phyloP scores from a whole-genome alignment of 2,888 invertebrate species.

The Elaeidobius kamerunicus region DNA sequence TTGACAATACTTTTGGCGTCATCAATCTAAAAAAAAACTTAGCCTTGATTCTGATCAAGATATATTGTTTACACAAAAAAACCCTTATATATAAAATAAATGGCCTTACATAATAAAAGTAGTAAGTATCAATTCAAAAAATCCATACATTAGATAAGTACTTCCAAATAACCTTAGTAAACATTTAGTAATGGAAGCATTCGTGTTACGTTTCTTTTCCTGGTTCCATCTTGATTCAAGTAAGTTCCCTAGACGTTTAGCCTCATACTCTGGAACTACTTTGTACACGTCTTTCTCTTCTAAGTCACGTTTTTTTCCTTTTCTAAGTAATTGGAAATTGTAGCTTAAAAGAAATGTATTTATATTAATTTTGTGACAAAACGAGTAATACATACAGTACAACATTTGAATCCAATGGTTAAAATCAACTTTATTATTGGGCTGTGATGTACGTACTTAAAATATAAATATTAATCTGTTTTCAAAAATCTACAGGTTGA shows the following conservation, averaged over 20 bases:
- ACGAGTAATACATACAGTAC: no score
- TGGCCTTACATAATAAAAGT: slow-evolving; percentile 18
- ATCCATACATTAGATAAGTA: slow-evolving; percentile 16
- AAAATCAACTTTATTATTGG: no score
- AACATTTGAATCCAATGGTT: no score
- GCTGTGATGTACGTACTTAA: no score
- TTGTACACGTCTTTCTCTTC: slow-evolving; percentile 26
- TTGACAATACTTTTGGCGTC: slow-evolving; percentile 22
- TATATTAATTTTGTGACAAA: no score
- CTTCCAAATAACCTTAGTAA: slow-evolving; percentile 24
- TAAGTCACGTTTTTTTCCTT: slow-evolving; percentile 17
- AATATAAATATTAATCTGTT: no score
- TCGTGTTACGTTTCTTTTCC: slow-evolving; percentile 3
- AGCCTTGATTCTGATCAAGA: background rate
- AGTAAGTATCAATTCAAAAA: slow-evolving; percentile 13
- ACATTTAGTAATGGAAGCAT: slow-evolving; percentile 14
- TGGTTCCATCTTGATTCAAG: slow-evolving; percentile 20
- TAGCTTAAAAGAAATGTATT: slow-evolving; percentile 20
- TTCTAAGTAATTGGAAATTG: slow-evolving; percentile 20
- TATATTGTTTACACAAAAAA: no score
- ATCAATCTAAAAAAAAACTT: slow-evolving; percentile 9
- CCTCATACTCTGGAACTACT: slow-evolving; percentile 18
- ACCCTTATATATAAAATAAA: no score
- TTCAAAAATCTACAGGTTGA: no score
- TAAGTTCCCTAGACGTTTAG: slow-evolving; percentile 20